Base-by-base conservation (phyloP, 2,797 vertebrate species). In the Chaenodraco wilsoni region DNA sequence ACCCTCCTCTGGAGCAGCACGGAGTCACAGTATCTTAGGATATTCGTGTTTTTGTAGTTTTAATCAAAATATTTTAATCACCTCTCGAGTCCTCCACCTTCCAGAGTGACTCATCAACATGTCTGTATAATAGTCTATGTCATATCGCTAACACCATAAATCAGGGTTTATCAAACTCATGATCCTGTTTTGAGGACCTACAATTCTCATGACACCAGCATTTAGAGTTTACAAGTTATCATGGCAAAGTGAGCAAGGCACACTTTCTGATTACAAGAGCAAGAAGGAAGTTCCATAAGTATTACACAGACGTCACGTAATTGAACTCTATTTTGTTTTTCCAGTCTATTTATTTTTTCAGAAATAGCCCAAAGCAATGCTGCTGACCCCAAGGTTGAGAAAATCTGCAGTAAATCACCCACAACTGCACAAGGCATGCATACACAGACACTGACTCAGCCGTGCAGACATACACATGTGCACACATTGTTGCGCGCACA, bases 381-480 rank as follows among this genome's bases (percentile, higher is more conserved):
- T 64, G 27, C 41, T 71, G 76, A 78, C 65, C 62, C 40, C n/a
- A 52, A 65, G 57, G 21, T 41, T 61, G 50, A 66, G 54, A 69
- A 57, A 73, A 62, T 63, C 41, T 43, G 68, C 68, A 51, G 71
- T 81, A 80, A 88, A 88, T 86, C 78, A 80, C 68, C 63, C 19
- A 9, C 21, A 44, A 65, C 46, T 54, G 46, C 64, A 70, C 8
- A 52, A 66, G 64, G 57, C 67, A 65, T 58, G 68, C 80, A 84
- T 84, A 70, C 78, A 84, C 79, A 87, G 84, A 88, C 88, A 72
- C 59, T 76, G 81, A 87, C 71, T 84, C 82, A 89, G 60, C 51
- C 63, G 57, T n/a, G 59, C 70, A 78, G 63, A 77, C 77, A 15
- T 5, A 65, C 66, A 73, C 60, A 56, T 41, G 21, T 63, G 27